Percentiles rank a stretch among this genome's conserved stretches.
These are phyloP conservation scores for Noctilio leporinus DNA, from an alignment of 2,113 vertebrate species.

Conservation along the genomic window DNA sequence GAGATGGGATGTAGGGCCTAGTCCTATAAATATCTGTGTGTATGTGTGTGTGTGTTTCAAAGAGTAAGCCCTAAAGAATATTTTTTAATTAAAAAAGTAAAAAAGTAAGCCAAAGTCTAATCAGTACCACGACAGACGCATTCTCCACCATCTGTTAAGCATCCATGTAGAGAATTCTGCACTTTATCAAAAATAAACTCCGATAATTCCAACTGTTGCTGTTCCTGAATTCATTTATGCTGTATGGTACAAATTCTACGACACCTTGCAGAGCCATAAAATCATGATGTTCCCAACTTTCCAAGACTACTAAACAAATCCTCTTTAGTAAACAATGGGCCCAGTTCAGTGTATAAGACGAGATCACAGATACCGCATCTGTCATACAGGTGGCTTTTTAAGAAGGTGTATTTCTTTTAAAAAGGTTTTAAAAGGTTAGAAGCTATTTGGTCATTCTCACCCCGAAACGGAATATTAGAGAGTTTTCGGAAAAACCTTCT, in stretches of 20 bases:
- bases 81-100: conserved; percentile 38
- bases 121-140: conserved; percentile 35
- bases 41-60: background rate
- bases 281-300: background rate
- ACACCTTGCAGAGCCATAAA: background rate
- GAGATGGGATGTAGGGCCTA: background rate
- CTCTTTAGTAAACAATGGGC: background rate
- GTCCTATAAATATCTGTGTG: background rate
- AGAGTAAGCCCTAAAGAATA: conserved; percentile 29
- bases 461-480: background rate
- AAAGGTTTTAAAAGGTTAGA: background rate
- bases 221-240: conserved; percentile 28
- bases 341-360: background rate
- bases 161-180: conserved; percentile 41
- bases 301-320: background rate
- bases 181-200: conserved; percentile 1
- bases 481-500: conserved; percentile 6
- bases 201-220: background rate
- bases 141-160: conserved; percentile 41
- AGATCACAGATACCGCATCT: background rate
- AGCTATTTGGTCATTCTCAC: background rate
- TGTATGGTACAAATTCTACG: background rate
- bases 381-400: background rate
- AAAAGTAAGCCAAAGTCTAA: background rate
- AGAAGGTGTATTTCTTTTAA: background rate